Conservation (phyloP, 2,797 vertebrate genomes). For the Fistularia commersonii region DNA sequence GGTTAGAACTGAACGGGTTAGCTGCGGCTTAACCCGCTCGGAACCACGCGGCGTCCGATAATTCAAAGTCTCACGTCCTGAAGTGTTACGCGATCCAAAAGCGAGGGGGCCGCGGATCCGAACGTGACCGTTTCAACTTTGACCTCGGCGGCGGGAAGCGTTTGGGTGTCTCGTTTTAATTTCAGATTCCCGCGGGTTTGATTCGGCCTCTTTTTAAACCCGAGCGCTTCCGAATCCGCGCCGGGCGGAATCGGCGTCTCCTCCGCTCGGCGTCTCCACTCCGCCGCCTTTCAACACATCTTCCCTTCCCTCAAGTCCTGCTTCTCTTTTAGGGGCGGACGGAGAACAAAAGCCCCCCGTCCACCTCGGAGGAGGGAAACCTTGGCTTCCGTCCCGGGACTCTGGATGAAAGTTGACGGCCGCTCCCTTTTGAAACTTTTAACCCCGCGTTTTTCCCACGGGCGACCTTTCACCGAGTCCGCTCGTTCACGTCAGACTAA, state of each 20-base stretch:
- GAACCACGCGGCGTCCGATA: constrained; percentile 24
- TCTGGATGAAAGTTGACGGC: constrained; percentile 39
- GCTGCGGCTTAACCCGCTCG: constrained; percentile 14
- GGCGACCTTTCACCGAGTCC: constrained; percentile 25
- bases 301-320: constrained; percentile 6
- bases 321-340: constrained; percentile 16
- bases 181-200: background rate
- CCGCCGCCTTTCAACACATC: constrained; percentile 10
- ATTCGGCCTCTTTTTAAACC: background rate
- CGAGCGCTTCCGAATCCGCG: background rate
- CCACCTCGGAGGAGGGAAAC: constrained; percentile 14
- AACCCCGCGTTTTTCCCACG: constrained; percentile 21
- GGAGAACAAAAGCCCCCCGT: constrained; percentile 15
- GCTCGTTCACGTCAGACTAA: constrained; percentile 25
- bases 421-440: constrained; percentile 22
- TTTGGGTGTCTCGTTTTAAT: too few species aligned
- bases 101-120: too few species aligned
- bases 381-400: constrained; percentile 30
- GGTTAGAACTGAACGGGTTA: constrained; percentile 11
- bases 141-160: too few species aligned
- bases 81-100: background rate
- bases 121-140: too few species aligned
- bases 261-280: background rate
- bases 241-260: too few species aligned
- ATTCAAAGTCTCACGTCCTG: background rate